Base-by-base conservation (phyloP, 2,113 vertebrate genomes). In the Alethe castanea region DNA sequence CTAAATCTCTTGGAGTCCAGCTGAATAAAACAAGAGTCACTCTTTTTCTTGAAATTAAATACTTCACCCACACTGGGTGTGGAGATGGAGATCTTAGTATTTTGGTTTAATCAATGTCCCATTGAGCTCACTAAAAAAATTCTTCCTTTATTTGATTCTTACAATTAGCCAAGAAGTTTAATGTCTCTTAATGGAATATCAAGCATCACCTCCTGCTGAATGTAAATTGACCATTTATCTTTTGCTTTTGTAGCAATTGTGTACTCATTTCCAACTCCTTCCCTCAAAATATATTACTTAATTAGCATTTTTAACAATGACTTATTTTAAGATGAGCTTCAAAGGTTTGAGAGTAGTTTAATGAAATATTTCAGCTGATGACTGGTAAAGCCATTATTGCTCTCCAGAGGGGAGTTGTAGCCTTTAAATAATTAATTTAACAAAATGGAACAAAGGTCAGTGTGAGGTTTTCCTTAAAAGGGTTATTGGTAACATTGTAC, bases 101-200 rank as follows among this genome's bases (percentile, higher is more conserved):
- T 94, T 94, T 84, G 72, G 47, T 57, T 96, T 92, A 95, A 97
- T 97, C 95, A 97, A n/a, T 96, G 57, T 94, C 95, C 94, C 65
- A 91, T 94, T 92, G 95, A 91, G 92, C 69, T 87, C 73, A 47
- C 61, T 48, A 76, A 91, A 86, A 60, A 38, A 67, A 81, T 94
- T 94, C 83, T 87, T 90, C 69, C 64, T 94, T 93, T 69, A 54
- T 29, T 72, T 86, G 64, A 79, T 88, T 88, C 80, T 90, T 81
- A 66, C 52, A 95, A 92, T 96, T 95, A 96, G 52, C 60, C 60
- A 78, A 88, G 88, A 86, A 86, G 56, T 93, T 93, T 96, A 94
- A 95, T 96, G 82, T 90, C 64, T 92, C 64, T 81, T 96, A 95
- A 93, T 95, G 92, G 92, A 96, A 79, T 44, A 86, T 92, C 3